Evolutionary conservation across 1,140 invertebrate genomes (phyloP).

Genomic region (Plectrocnemia conspersa): DNA sequence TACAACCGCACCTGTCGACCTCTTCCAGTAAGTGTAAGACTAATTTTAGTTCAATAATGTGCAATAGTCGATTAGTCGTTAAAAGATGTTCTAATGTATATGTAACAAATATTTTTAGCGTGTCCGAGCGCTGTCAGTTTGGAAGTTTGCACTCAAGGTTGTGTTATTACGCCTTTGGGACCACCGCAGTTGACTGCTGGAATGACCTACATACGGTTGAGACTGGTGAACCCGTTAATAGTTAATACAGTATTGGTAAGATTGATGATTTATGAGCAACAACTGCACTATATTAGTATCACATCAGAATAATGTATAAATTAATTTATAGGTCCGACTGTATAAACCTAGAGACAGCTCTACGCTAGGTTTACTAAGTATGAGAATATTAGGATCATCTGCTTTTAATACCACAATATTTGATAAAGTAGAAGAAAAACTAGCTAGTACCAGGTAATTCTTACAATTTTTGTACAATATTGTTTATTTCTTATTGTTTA

Average conservation of each 20-base stretch:
- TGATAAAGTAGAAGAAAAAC: conserved; percentile 29
- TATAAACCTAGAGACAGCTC: conserved; percentile 82
- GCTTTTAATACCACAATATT: conserved; percentile 43
- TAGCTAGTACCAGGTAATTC: conserved; percentile 26
- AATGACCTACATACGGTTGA: conserved; percentile 78
- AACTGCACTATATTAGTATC: background rate
- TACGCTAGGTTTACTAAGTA: conserved; percentile 83
- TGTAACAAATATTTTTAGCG: conserved; percentile 49
- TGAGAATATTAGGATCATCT: conserved; percentile 77
- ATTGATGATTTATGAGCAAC: background rate
- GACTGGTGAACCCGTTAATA: conserved; percentile 75
- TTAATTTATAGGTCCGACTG: conserved; percentile 51
- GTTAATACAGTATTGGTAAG: conserved; percentile 54
- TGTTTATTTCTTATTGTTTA: conserved; percentile 9
- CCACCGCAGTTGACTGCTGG: conserved; percentile 71
- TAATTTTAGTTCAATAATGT: conserved; percentile 3
- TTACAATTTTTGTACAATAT: conserved; percentile 5
- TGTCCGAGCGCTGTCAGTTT: conserved; percentile 87
- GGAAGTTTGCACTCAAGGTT: conserved; percentile 62
- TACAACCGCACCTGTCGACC: conserved; percentile 80
- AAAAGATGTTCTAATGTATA: background rate
- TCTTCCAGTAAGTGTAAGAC: conserved; percentile 69
- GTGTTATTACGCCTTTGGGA: conserved; percentile 52
- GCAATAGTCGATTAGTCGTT: background rate
- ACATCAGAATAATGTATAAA: conserved; percentile 3